phyloP scores from a whole-genome alignment of 2,797 vertebrate species.

The Phyllotis vaccarum region DNA sequence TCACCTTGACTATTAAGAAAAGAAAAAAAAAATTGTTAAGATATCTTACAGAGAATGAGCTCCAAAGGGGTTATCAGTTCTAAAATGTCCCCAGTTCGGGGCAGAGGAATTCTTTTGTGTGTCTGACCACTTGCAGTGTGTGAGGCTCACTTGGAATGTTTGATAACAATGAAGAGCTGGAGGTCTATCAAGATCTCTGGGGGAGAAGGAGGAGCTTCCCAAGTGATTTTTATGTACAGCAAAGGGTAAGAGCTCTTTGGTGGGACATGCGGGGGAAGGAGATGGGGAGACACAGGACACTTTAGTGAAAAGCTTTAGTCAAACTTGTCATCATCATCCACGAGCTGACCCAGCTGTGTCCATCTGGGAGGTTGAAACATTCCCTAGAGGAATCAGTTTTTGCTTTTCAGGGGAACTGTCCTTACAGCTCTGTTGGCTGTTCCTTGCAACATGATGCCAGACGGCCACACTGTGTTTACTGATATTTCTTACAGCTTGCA shows the following conservation, averaged over 20 bases:
- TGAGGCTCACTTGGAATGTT: background rate
- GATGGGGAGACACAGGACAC: no score
- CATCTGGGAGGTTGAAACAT: background rate
- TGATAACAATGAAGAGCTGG: background rate
- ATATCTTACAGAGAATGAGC: conserved; percentile 26
- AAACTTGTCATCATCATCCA: background rate
- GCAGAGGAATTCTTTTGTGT: conserved; percentile 7
- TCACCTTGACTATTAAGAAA: conserved; percentile 12
- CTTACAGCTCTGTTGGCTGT: background rate
- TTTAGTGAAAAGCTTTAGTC: background rate
- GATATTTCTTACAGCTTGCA: background rate
- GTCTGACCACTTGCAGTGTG: background rate
- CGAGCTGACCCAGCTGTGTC: background rate
- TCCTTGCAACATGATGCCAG: background rate
- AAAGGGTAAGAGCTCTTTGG: background rate
- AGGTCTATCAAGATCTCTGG: background rate
- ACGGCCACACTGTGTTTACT: no score
- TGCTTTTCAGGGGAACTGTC: background rate
- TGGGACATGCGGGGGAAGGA: no score
- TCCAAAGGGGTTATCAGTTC: background rate
- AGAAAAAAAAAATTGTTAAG: conserved; percentile 3
- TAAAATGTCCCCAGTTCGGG: background rate
- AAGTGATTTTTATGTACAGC: background rate
- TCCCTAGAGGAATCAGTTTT: background rate
- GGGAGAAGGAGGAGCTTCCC: background rate